A percentile compares a stretch with the other conserved stretches of the same genome.
Conservation (phyloP, 2,888 invertebrate genomes). For the Dione juno region DNA sequence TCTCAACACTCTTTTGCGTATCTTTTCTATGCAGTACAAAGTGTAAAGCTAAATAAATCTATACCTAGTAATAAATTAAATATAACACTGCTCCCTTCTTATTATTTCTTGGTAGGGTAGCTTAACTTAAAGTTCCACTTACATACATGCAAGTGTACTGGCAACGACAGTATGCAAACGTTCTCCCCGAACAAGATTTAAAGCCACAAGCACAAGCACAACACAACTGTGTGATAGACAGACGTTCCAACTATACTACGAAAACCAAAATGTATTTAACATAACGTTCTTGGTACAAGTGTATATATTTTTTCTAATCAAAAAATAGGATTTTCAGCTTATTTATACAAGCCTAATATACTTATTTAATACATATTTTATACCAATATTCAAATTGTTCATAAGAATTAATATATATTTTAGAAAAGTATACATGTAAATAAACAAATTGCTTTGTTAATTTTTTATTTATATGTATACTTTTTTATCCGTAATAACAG, state of each 20-base stretch:
- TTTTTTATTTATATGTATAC: too few species aligned
- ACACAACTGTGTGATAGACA: conserved; percentile 15
- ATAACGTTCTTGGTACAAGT: not conserved
- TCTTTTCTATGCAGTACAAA: too few species aligned
- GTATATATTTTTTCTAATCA: not conserved
- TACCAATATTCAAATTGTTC: not conserved
- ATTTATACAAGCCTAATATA: too few species aligned
- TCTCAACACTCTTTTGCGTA: too few species aligned
- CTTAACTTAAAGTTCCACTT: not conserved
- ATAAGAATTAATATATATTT: not conserved
- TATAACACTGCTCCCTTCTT: not conserved
- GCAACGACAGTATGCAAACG: conserved; percentile 15
- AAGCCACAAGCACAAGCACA: conserved; percentile 17
- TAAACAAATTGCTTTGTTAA: too few species aligned
- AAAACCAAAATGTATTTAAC: conserved; percentile 17
- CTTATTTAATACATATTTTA: too few species aligned
- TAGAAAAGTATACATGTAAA: not conserved
- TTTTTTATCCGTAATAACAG: not conserved
- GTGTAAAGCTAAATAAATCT: not conserved
- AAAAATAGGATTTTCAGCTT: not conserved
- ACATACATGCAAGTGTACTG: not conserved
- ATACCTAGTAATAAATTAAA: not conserved
- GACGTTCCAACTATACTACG: conserved; percentile 11
- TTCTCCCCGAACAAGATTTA: conserved; percentile 16
- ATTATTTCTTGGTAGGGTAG: not conserved